Base-by-base conservation (phyloP, 1,140 invertebrate species). In the Drosophila willistoni region DNA sequence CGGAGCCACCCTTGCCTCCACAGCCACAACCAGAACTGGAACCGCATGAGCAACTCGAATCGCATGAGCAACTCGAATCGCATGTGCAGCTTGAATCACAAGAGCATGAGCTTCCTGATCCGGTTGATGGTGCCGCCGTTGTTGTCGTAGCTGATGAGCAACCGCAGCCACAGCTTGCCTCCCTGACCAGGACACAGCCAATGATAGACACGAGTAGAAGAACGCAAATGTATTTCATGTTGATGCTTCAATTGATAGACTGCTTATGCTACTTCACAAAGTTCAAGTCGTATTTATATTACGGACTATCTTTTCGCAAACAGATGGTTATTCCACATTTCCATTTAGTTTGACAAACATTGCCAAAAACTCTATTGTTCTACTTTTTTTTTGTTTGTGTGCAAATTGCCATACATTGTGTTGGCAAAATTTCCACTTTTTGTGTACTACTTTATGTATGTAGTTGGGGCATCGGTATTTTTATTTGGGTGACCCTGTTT, bases 161-260 rank as follows among this genome's bases (percentile, higher is more conserved):
- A 10, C 34, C 34, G 34, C 34, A 36, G 2, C 10, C 10, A 36
- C 9, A 36, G 10, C 34, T 36, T 36, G 34, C 34, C 7, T 36
- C 34, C 17, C 17, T 22, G 9, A 51, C 44, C 44, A 51, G 44
- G 44, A 51, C 44, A 12, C 44, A 51, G 44, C 44, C 44, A 51
- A 51, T 22, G 9, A 22, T 1, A 12, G 44, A 17, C 44, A 51
- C 17, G 44, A 51, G 44, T 51, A 51, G 44, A 12, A 51, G 9
- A 51, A 51, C 17, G 44, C 17, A 51, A 51, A 17, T 22, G 17
- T 51, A 22, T 51, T 12, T 51, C 44, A 51, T 51, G 17, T 51
- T 51, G 44, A 22, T 51, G 44, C 44, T 22, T 51, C 44, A 22
- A 51, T 22, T 19, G 44, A 17, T 51, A 0, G 3, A 22, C 10